Evolutionary conservation across 2,113 vertebrate species (phyloP).

Genomic region (Calyptomena viridis): DNA sequence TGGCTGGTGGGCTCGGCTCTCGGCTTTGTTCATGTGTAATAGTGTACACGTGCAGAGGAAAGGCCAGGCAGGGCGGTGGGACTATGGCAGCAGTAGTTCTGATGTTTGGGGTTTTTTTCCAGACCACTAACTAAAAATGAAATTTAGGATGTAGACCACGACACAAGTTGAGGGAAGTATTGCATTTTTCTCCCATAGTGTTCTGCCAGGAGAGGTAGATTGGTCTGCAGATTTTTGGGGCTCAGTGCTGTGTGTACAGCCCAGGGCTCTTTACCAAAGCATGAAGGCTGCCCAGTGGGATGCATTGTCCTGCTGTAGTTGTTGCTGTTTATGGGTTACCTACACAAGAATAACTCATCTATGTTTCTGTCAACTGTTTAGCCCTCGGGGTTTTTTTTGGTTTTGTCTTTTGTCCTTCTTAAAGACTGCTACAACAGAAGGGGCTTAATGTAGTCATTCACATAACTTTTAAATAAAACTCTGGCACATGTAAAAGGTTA

Average conservation of each 20-base stretch:
- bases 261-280: neutral
- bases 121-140: neutral
- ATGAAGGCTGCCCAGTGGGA: neutral
- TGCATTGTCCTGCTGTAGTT: neutral
- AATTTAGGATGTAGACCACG: neutral
- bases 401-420: neutral
- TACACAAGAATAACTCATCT: neutral
- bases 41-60: neutral
- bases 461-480: neutral
- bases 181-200: neutral
- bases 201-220: neutral
- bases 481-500: neutral
- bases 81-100: neutral
- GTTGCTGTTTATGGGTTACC: neutral
- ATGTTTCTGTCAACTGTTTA: neutral
- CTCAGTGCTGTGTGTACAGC: rapidly evolving
- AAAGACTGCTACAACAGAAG: neutral
- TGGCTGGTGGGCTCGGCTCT: neutral
- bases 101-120: neutral
- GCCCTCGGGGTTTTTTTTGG: neutral
- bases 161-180: neutral
- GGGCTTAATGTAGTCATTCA: neutral
- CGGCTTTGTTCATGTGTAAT: neutral
- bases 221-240: neutral
- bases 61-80: neutral